Evolutionary conservation across 2,113 vertebrate species (phyloP).

Genomic region (Craseonycteris thonglongyai): DNA sequence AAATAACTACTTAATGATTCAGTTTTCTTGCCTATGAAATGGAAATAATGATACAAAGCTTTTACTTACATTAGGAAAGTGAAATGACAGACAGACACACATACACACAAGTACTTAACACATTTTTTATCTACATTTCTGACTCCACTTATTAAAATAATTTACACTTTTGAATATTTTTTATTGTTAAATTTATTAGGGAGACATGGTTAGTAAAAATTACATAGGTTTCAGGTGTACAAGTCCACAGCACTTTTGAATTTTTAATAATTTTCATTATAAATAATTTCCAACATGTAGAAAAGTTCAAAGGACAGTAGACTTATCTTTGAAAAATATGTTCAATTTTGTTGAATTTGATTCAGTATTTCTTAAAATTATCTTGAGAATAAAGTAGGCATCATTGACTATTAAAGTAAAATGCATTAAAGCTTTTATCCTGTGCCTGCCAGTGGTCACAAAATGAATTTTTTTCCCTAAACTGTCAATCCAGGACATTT

Average conservation of each 20-base stretch:
- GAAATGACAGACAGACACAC: neutral
- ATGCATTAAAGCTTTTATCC: neutral
- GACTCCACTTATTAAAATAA: neutral
- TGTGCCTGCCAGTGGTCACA: neutral
- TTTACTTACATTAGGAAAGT: neutral
- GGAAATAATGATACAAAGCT: neutral
- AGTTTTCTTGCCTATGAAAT: neutral
- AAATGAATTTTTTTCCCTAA: neutral
- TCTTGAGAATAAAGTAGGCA: neutral
- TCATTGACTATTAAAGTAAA: neutral
- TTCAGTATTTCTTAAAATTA: neutral
- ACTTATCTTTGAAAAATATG: neutral
- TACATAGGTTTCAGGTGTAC: too few species aligned
- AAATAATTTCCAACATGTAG: neutral
- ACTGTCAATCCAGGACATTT: neutral
- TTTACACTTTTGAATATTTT: too few species aligned
- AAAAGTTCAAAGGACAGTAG: neutral
- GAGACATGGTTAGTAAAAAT: too few species aligned
- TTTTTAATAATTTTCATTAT: neutral
- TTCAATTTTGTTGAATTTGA: neutral
- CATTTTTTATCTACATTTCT: neutral
- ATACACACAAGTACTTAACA: too few species aligned
- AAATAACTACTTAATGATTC: neutral
- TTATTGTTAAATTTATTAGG: too few species aligned
- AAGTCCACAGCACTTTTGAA: too few species aligned